Conservation (phyloP, 2,888 invertebrate genomes). For the Drosophila hamatofila region DNA sequence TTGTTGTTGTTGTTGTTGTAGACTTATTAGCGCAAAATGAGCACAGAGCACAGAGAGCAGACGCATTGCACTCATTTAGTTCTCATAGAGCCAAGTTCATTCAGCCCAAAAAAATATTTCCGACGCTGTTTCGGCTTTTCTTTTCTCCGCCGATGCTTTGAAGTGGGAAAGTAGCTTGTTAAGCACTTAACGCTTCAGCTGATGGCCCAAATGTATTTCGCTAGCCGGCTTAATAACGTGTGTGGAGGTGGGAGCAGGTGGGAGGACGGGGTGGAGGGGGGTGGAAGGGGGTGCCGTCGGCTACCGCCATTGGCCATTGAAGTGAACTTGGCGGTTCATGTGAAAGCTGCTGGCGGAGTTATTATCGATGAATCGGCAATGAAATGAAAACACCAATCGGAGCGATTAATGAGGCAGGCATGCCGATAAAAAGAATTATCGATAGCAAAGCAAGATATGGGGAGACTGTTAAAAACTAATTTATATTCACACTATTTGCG, state of each 20-base stretch:
- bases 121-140: conserved; percentile 32
- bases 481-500: not conserved
- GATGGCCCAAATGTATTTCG: conserved; percentile 51
- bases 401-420: conserved; percentile 1
- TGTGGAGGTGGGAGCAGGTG: not conserved
- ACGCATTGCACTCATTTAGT: conserved; percentile 45
- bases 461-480: not conserved
- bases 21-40: conserved; percentile 76
- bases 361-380: conserved; percentile 12
- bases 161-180: conserved; percentile 79
- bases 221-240: conserved; percentile 8
- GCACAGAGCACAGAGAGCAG: conserved; percentile 30
- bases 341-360: conserved; percentile 24
- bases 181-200: conserved; percentile 70
- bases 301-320: conserved; percentile 51
- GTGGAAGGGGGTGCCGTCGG: not conserved
- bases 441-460: not conserved
- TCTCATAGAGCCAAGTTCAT: conserved; percentile 46
- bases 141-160: conserved; percentile 50
- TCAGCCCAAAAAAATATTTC: conserved; percentile 36
- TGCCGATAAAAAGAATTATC: not conserved
- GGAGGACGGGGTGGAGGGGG: not conserved
- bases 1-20: conserved; percentile 11
- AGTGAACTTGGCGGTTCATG: conserved; percentile 40
- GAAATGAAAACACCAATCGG: conserved; percentile 2